Percentiles rank a stretch among this genome's conserved stretches.
phyloP scores from a whole-genome alignment of 1,140 invertebrate genomes.

The Lordiphosa collinella region DNA sequence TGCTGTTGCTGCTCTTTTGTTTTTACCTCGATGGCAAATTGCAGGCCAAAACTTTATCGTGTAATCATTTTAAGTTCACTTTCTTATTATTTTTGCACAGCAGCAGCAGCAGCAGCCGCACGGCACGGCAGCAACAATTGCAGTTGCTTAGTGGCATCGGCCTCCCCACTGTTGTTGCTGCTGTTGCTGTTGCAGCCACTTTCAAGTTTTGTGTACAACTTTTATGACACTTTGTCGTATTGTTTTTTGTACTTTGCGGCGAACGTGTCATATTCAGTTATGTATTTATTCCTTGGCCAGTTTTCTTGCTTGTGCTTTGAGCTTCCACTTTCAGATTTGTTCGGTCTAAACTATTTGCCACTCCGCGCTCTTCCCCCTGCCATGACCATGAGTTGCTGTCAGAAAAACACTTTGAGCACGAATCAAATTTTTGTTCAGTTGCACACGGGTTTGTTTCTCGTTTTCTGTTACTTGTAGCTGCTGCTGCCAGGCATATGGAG shows the following conservation, averaged over 20 bases:
- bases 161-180: slow-evolving; percentile 12
- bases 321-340: slow-evolving; percentile 65
- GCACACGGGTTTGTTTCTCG: slow-evolving; percentile 4
- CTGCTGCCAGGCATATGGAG: too few species aligned
- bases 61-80: slow-evolving; percentile 75
- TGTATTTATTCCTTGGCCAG: slow-evolving; percentile 67
- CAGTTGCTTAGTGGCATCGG: slow-evolving; percentile 58
- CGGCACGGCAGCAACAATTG: slow-evolving; percentile 45
- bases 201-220: slow-evolving; percentile 75
- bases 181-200: slow-evolving; percentile 57
- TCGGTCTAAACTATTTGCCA: slow-evolving; percentile 27
- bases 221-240: slow-evolving; percentile 77
- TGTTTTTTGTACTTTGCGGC: slow-evolving; percentile 69
- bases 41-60: slow-evolving; percentile 70
- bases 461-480: background rate
- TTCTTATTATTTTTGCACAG: slow-evolving; percentile 73
- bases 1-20: slow-evolving; percentile 5
- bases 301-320: slow-evolving; percentile 37
- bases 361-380: background rate
- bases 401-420: slow-evolving; percentile 50
- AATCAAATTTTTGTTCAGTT: slow-evolving; percentile 29
- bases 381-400: slow-evolving; percentile 18
- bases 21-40: slow-evolving; percentile 49
- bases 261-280: slow-evolving; percentile 76
- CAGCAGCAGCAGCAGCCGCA: slow-evolving; percentile 9